Conservation (phyloP, 2,888 invertebrate species). For the Timema cristinae region DNA sequence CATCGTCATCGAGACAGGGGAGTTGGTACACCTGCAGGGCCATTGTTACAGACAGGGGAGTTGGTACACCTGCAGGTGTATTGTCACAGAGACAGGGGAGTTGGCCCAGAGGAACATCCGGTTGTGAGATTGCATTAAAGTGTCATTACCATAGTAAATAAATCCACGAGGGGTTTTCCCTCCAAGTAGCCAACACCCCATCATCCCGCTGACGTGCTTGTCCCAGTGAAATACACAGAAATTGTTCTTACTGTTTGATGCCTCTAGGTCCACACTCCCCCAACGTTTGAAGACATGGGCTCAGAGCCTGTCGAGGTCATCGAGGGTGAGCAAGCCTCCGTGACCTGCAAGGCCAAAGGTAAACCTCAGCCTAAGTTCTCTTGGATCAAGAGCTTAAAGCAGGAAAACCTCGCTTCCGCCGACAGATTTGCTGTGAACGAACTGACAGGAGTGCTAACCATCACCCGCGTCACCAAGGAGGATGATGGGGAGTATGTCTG, state of each 20-base stretch:
- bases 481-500: constrained; percentile 80
- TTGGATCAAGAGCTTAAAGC: constrained; percentile 74
- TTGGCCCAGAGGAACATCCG: constrained; percentile 50
- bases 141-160: too few relatives aligned
- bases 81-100: too few relatives aligned
- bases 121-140: constrained; percentile 43
- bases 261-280: constrained; percentile 65
- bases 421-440: constrained; percentile 52
- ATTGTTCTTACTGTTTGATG: not conserved
- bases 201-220: not conserved
- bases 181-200: too few relatives aligned
- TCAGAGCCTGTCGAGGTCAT: constrained; percentile 51
- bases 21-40: constrained; percentile 73
- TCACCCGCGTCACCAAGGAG: constrained; percentile 64
- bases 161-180: too few relatives aligned
- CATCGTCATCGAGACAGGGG: too few relatives aligned
- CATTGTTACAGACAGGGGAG: constrained; percentile 79
- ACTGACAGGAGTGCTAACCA: constrained; percentile 59
- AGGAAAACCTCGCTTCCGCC: constrained; percentile 65
- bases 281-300: constrained; percentile 60
- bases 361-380: constrained; percentile 79
- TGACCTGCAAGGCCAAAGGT: constrained; percentile 73
- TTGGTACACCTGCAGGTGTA: too few relatives aligned
- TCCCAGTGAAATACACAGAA: not conserved
- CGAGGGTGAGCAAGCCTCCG: constrained; percentile 73